Evolutionary conservation across 2,888 invertebrate species (phyloP), one percentile per base, ranked within the genome.

Genomic region (Lypha dubia): DNA sequence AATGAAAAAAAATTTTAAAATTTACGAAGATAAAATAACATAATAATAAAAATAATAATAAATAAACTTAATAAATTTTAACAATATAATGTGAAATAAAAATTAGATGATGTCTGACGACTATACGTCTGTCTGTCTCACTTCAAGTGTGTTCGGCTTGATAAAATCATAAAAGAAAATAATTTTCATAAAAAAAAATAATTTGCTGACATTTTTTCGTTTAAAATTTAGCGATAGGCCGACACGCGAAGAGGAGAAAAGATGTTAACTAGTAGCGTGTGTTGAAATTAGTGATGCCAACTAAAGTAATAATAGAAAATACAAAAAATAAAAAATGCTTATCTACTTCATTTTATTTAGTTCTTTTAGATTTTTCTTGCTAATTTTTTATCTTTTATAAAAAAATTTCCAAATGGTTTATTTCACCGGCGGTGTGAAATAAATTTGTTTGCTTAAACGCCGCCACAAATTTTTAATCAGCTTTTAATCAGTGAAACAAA

Each of bases 1-100:
- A 15, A 44, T 44, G 7, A n/a, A 13, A 20, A 49, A 44, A 24
- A 41, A 32, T 13, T 28, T 15, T 5, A 44, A 44, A 44, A n/a
- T 44, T 44, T 44, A n/a, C 44, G n/a, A 44, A 41, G 1, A 32
- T 13, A 60, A 38, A 60, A 13, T 11, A 38, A 35, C 5, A 58
- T 38, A 68, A 70, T 62, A 35, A 32, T 32, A 28, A 32, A 32
- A n/a, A 79, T 2, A 28, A n/a, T n/a, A n/a, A n/a, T n/a, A n/a
- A 56, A 56, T 15, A n/a, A 24, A 51, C 32, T 51, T 70, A 79
- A 79, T 65, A 65, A 60, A 60, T 51, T 51, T 68, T 41, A 79
- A 60, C 24, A 79, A 49, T 24, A 63, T 73, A 79, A 73, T 65
- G 20, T 15, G 38, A 73, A 65, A 51, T 20, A 51, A 65, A 67